Evolutionary conservation across 2,113 vertebrate species (phyloP).

Genomic region (Laterallus jamaicensis): DNA sequence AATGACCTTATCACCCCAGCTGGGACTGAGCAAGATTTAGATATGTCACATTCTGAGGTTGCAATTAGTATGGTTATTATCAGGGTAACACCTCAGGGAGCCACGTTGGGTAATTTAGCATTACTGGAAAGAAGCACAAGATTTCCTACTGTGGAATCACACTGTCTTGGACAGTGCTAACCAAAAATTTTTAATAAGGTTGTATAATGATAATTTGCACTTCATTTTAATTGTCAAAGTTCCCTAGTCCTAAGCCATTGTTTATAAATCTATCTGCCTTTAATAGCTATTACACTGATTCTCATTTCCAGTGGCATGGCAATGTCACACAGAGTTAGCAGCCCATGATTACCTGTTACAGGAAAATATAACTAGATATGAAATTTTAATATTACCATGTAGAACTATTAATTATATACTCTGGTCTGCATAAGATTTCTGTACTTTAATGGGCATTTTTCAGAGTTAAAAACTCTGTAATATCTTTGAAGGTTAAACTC

Average conservation of each 20-base stretch:
- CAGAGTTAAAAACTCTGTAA: not conserved
- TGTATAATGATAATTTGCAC: not conserved
- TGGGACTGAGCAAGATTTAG: not conserved
- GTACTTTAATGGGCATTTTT: not conserved
- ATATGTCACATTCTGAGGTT: not conserved
- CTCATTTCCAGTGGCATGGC: not conserved
- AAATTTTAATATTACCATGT: not conserved
- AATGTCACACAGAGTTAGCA: not conserved
- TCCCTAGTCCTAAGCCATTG: not conserved
- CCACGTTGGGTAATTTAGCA: not conserved
- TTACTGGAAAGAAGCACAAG: not conserved
- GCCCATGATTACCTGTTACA: not conserved
- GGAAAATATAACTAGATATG: not conserved
- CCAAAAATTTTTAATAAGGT: not conserved
- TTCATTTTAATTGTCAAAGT: not conserved
- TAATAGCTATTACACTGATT: not conserved
- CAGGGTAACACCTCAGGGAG: not conserved
- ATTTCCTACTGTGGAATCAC: not conserved
- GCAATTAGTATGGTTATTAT: not conserved
- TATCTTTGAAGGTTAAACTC: not conserved
- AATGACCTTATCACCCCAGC: not conserved
- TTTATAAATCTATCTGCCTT: not conserved
- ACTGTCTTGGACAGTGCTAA: not conserved
- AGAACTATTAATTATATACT: not conserved
- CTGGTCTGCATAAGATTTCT: not conserved